Conservation (phyloP, 2,113 vertebrate genomes). For the Lophura nycthemera region DNA sequence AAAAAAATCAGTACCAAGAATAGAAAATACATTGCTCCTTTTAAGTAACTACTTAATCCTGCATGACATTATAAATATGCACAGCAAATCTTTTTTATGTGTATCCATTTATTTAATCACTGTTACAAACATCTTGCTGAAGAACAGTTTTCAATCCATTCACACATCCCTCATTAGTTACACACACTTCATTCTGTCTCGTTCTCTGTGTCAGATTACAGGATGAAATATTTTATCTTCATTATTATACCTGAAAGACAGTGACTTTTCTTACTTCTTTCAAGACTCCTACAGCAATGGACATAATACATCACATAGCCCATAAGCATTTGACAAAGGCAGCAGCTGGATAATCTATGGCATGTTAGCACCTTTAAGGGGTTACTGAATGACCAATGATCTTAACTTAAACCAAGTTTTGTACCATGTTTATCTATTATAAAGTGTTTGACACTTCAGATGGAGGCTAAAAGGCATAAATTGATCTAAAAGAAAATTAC, state of each 20-base stretch:
- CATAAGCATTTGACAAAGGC: not conserved
- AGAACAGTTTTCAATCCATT: not conserved
- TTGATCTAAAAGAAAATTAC: not conserved
- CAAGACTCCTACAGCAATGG: not conserved
- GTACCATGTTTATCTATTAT: not conserved
- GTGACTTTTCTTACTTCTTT: not conserved
- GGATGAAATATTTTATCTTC: not conserved
- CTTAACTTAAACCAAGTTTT: not conserved
- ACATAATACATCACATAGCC: not conserved
- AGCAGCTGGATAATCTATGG: not conserved
- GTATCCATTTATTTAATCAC: not conserved
- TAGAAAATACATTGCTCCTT: not conserved
- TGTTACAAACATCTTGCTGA: not conserved
- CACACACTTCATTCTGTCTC: not conserved
- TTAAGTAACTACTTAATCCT: not conserved
- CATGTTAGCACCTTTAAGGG: not conserved
- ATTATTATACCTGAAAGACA: not conserved
- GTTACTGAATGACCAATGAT: not conserved
- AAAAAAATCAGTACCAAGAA: not conserved
- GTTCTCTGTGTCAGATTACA: not conserved
- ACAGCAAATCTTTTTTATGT: not conserved
- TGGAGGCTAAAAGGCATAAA: not conserved
- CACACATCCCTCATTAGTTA: not conserved
- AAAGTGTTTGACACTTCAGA: not conserved
- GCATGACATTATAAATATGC: not conserved